Conservation (phyloP, 2,113 vertebrate genomes). For the Neolamprologus brichardi region DNA sequence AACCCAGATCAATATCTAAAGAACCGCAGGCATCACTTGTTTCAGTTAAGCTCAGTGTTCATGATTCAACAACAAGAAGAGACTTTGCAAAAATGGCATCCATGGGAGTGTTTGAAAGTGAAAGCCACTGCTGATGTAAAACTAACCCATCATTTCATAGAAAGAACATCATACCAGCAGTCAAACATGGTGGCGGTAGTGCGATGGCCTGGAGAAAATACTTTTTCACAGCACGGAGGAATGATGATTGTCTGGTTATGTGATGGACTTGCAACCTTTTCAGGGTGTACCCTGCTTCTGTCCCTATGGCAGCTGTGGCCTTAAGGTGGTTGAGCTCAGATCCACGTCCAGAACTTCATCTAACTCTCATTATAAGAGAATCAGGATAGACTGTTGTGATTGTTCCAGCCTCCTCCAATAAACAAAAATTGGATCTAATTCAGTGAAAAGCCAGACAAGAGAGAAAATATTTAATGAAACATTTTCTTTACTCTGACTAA, state of each 20-base stretch:
- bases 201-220: neutral
- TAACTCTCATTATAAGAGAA: neutral
- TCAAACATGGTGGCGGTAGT: neutral
- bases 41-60: neutral
- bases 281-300: neutral
- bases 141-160: neutral
- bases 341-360: rapidly evolving
- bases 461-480: neutral
- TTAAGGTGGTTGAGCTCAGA: neutral
- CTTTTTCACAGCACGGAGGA: neutral
- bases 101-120: neutral
- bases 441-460: neutral
- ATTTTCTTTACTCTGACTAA: neutral
- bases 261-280: neutral
- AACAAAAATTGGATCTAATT: rapidly evolving
- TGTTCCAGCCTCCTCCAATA: rapidly evolving
- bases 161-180: neutral
- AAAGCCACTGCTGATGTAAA: neutral
- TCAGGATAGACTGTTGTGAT: neutral
- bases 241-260: neutral
- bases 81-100: neutral
- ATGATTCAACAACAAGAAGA: neutral
- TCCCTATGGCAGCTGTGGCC: rapidly evolving
- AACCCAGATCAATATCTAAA: rapidly evolving
- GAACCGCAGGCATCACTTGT: neutral